These are phyloP conservation scores for Amiota minor DNA, from an alignment of 2,888 invertebrate genomes.

Conservation along the genomic window DNA sequence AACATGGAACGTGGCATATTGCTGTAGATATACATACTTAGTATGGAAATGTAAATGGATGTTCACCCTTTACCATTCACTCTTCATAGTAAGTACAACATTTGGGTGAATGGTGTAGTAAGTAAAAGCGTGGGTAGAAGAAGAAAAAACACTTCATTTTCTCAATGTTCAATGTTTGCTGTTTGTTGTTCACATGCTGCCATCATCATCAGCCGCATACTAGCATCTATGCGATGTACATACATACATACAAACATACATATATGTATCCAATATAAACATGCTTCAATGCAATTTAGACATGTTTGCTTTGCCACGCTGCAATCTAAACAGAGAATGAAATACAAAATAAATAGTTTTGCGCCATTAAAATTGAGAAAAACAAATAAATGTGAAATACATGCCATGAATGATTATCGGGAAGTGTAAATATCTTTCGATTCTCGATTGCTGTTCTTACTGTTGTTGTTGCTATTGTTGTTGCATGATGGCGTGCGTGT, in stretches of 20 bases:
- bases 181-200: conserved; percentile 24
- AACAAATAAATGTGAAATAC: conserved; percentile 2
- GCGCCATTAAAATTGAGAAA: conserved; percentile 19
- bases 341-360: conserved; percentile 20
- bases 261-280: conserved; percentile 33
- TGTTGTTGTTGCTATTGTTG: not conserved
- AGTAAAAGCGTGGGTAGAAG: not conserved
- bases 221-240: too few relatives aligned
- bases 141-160: not conserved
- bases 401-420: not conserved
- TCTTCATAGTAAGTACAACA: not conserved
- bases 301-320: conserved; percentile 12
- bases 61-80: not conserved
- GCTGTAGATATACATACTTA: too few relatives aligned
- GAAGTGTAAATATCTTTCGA: conserved; percentile 10
- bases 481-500: conserved; percentile 14
- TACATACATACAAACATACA: too few relatives aligned
- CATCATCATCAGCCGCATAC: conserved; percentile 21
- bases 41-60: too few relatives aligned
- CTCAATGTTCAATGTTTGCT: conserved; percentile 14
- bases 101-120: too few relatives aligned
- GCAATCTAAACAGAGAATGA: conserved; percentile 7
- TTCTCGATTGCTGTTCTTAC: not conserved
- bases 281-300: conserved; percentile 57
- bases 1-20: too few relatives aligned